Base-by-base conservation (phyloP, 2,113 vertebrate species). In the Polypterus senegalus region DNA sequence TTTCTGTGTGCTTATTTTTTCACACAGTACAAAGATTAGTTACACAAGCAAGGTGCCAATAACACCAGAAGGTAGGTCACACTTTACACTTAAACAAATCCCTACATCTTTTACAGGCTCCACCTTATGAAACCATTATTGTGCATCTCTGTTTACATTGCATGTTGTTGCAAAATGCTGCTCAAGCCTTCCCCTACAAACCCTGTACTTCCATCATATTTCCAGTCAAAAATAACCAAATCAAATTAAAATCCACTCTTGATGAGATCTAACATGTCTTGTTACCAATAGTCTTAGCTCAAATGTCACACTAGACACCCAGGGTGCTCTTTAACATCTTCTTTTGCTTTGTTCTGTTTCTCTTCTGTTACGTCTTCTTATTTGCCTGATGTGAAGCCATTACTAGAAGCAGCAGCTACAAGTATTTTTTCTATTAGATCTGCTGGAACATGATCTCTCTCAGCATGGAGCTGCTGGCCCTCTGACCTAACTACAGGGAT, bases 381-480 rank as follows among this genome's bases (percentile, higher is more conserved):
- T 87, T 84, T 86, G 86, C 79, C 86, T 81, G 83, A 88, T 87
- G 88, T 86, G 84, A 85, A 86, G 79, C 86, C 82, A 85, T 89
- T 90, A 88, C 88, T 86, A 86, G 87, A 88, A 85, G 82, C 77
- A 77, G 86, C 84, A 84, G 86, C 86, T 84, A 89, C 86, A 89
- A 85, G 64, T 86, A 84, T 85, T 83, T 78, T 76, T 76, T 86
- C 79, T 80, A 79, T 74, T 65, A 62, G 79, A 88, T 81, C 83
- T 87, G 86, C 83, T 86, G 87, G 85, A 86, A 86, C 83, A 88
- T 83, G 87, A 90, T 87, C 86, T 80, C 76, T 86, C 86, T 83
- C 85, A 76, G 80, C 83, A 78, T 81, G 83, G 83, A 84, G 78
- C 86, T 67, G 65, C 80, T 77, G 84, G 81, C 82, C 83, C 81